Evolutionary conservation across 2,888 invertebrate species (phyloP).

Genomic region (Drosophila crucigera): DNA sequence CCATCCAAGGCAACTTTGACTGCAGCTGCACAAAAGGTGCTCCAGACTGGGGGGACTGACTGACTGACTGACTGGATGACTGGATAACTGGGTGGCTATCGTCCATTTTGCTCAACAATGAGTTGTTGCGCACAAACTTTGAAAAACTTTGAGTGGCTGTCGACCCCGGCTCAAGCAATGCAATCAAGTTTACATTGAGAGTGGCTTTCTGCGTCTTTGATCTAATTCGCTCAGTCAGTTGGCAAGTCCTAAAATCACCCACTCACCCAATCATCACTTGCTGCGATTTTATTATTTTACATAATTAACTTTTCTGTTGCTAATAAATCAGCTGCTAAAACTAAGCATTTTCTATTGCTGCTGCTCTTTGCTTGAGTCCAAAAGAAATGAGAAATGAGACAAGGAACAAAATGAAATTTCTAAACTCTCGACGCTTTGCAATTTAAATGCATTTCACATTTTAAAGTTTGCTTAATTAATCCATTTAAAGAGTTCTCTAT

Average conservation of each 20-base stretch:
- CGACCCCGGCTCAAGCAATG: slow-evolving; percentile 13
- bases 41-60: slow-evolving; percentile 13
- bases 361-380: neutral
- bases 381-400: neutral
- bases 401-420: neutral
- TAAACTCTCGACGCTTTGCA: neutral
- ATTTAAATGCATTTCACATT: slow-evolving; percentile 13
- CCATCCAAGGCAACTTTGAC: slow-evolving; percentile 22
- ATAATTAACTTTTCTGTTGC: slow-evolving; percentile 28
- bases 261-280: slow-evolving; percentile 1
- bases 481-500: neutral
- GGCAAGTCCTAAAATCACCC: neutral
- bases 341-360: neutral
- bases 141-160: slow-evolving; percentile 47
- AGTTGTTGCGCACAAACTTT: slow-evolving; percentile 65
- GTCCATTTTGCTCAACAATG: slow-evolving; percentile 44
- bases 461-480: slow-evolving; percentile 10
- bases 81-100: slow-evolving; percentile 1
- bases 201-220: slow-evolving; percentile 68
- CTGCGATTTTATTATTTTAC: slow-evolving; percentile 36
- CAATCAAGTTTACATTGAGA: slow-evolving; percentile 55
- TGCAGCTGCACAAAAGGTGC: slow-evolving; percentile 48
- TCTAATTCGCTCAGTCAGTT: slow-evolving; percentile 48
- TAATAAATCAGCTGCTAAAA: slow-evolving; percentile 9
- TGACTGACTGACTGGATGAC: neutral